Conservation (phyloP, 1,140 invertebrate genomes). For the Neelides sp. region DNA sequence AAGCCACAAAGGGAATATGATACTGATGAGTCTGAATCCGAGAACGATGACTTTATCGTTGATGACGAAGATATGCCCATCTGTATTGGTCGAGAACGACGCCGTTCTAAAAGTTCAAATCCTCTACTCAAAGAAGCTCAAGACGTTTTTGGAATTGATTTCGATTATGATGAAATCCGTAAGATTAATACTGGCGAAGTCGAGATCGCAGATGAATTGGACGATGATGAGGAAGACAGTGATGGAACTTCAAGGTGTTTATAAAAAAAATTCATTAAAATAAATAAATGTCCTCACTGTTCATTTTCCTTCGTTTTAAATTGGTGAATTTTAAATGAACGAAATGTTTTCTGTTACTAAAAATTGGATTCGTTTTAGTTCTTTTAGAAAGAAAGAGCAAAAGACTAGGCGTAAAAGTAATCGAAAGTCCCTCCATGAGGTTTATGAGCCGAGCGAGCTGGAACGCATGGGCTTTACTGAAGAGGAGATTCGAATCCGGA, state of each 20-base stretch:
- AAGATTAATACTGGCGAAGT: not conserved
- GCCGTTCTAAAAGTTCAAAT: conserved; percentile 23
- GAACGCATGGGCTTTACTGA: conserved; percentile 47
- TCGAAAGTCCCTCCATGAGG: conserved; percentile 38
- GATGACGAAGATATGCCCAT: conserved; percentile 48
- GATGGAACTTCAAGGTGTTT: conserved; percentile 33
- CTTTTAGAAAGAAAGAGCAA: conserved; percentile 34
- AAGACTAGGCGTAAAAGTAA: conserved; percentile 36
- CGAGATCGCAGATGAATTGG: conserved; percentile 36
- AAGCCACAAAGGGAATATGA: conserved; percentile 29
- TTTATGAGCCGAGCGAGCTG: conserved; percentile 51
- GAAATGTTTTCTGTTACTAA: not conserved
- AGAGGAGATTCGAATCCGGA: conserved; percentile 38
- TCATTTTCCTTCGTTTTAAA: not conserved
- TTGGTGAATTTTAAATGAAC: not conserved
- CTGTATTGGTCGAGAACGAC: conserved; percentile 38
- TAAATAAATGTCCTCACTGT: not conserved
- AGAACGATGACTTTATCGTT: conserved; percentile 48
- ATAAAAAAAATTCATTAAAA: conserved; percentile 19
- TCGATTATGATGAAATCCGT: conserved; percentile 43
- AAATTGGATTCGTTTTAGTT: conserved; percentile 8
- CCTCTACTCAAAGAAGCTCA: conserved; percentile 49
- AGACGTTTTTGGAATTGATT: conserved; percentile 54
- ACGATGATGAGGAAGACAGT: conserved; percentile 36
- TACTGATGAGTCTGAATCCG: conserved; percentile 32